A percentile compares a stretch with the other conserved stretches of the same genome.
Conservation (phyloP, 2,113 vertebrate genomes). For the Thunnus thynnus region DNA sequence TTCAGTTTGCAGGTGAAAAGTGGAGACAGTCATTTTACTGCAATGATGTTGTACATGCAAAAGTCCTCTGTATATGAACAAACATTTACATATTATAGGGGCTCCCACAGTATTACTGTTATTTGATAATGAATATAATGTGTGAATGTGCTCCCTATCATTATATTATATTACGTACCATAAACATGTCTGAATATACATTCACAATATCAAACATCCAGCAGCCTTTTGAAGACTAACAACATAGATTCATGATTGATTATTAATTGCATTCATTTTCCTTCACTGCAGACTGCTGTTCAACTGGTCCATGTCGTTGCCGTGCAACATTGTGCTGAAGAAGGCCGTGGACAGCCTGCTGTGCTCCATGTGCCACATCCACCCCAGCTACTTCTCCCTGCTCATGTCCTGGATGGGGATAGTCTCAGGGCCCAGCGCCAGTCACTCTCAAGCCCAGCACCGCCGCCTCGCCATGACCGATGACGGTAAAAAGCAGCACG, state of each 20-base stretch:
- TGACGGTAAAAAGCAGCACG: conserved; percentile 96
- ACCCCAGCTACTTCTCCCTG: conserved; percentile 96
- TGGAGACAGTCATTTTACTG: too few species aligned
- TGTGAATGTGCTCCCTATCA: too few species aligned
- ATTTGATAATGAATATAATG: too few species aligned
- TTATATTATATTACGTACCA: too few species aligned
- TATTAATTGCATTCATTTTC: background rate
- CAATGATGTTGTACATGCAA: too few species aligned
- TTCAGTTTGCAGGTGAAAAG: too few species aligned
- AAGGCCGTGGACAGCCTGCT: conserved; percentile 98
- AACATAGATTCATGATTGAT: background rate
- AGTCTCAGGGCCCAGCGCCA: conserved; percentile 83
- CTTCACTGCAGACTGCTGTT: conserved; percentile 89
- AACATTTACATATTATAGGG: too few species aligned
- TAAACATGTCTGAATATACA: too few species aligned
- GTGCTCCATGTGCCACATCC: conserved; percentile 98
- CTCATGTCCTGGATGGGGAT: conserved; percentile 99
- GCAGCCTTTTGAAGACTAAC: background rate
- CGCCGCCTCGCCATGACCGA: conserved; percentile 96
- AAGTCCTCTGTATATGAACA: too few species aligned
- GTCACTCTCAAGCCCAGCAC: conserved; percentile 90
- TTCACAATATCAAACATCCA: too few species aligned
- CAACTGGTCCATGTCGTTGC: conserved; percentile 98
- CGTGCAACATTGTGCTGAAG: conserved; percentile 97
- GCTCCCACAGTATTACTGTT: too few species aligned